phyloP scores from a whole-genome alignment of 2,113 vertebrate genomes.

The Ibidorhyncha struthersii region DNA sequence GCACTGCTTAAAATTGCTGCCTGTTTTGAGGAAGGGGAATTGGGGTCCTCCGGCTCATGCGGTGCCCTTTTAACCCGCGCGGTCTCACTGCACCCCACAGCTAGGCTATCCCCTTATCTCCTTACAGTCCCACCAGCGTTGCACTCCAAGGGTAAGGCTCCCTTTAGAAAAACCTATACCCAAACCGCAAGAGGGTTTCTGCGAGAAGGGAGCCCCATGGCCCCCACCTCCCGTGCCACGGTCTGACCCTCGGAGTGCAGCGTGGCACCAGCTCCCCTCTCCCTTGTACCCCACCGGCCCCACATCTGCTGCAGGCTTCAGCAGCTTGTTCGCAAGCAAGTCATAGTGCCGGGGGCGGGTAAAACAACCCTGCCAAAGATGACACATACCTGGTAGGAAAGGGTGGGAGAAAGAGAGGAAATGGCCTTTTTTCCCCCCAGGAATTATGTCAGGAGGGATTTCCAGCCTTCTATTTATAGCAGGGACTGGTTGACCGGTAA shows the following conservation, averaged over 20 bases:
- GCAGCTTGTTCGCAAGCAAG: not conserved
- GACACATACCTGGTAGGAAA: not conserved
- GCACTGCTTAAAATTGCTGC: not conserved
- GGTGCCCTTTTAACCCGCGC: not conserved
- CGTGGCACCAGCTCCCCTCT: not conserved
- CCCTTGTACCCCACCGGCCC: not conserved
- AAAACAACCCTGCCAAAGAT: not conserved
- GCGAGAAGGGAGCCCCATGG: not conserved
- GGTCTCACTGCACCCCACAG: not conserved
- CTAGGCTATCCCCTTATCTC: not conserved
- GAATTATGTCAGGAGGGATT: not conserved
- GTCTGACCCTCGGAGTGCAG: fast-evolving
- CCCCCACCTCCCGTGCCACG: fast-evolving
- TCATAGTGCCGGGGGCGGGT: not conserved
- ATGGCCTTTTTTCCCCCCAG: not conserved
- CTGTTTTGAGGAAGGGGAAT: not conserved
- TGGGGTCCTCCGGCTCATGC: not conserved
- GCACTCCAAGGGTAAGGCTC: not conserved
- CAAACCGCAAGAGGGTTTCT: not conserved
- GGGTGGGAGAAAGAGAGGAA: not conserved
- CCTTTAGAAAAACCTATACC: not conserved
- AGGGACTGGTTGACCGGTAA: not conserved
- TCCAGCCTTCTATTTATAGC: conserved; percentile 28
- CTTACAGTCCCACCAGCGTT: not conserved
- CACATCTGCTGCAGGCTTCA: not conserved